These are phyloP conservation scores for Dolomedes plantarius DNA, from an alignment of 2,888 invertebrate species.

Conservation along the genomic window DNA sequence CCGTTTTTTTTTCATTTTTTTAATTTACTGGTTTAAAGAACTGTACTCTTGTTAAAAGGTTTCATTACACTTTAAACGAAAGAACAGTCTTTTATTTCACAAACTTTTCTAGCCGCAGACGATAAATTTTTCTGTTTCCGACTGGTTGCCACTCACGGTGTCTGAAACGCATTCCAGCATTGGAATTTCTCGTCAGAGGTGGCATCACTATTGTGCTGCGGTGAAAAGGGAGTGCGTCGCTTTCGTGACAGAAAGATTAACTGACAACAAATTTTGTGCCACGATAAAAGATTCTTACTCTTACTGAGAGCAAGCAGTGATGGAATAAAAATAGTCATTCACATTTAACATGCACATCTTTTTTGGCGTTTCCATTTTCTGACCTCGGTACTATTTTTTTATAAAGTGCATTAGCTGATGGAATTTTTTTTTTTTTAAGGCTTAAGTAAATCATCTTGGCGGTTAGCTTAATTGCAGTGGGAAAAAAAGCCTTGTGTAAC, in stretches of 20 bases:
- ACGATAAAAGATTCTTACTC: slow-evolving; percentile 6
- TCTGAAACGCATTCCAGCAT: slow-evolving; percentile 1
- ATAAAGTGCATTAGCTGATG: slow-evolving; percentile 18
- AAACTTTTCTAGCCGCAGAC: not conserved
- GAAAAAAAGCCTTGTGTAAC: too few relatives aligned
- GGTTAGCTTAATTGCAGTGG: too few relatives aligned
- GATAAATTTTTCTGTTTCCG: slow-evolving; percentile 13
- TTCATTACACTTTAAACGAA: not conserved
- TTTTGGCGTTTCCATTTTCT: slow-evolving; percentile 12
- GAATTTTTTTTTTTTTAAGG: too few relatives aligned
- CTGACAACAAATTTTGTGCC: slow-evolving; percentile 27
- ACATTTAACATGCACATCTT: slow-evolving; percentile 26
- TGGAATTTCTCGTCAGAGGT: slow-evolving; percentile 13
- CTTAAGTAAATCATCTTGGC: too few relatives aligned
- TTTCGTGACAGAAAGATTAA: slow-evolving; percentile 33
- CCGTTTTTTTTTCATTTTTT: too few relatives aligned
- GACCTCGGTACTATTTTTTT: not conserved
- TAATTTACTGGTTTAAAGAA: not conserved
- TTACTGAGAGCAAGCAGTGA: not conserved
- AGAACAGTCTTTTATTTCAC: not conserved
- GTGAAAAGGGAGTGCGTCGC: slow-evolving; percentile 14
- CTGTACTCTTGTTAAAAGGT: too few relatives aligned
- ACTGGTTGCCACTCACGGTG: slow-evolving; percentile 15
- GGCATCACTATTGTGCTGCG: not conserved
- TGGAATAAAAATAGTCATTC: slow-evolving; percentile 23